phyloP scores from a whole-genome alignment of 2,888 invertebrate genomes.

The Lasioglossum figueresi region DNA sequence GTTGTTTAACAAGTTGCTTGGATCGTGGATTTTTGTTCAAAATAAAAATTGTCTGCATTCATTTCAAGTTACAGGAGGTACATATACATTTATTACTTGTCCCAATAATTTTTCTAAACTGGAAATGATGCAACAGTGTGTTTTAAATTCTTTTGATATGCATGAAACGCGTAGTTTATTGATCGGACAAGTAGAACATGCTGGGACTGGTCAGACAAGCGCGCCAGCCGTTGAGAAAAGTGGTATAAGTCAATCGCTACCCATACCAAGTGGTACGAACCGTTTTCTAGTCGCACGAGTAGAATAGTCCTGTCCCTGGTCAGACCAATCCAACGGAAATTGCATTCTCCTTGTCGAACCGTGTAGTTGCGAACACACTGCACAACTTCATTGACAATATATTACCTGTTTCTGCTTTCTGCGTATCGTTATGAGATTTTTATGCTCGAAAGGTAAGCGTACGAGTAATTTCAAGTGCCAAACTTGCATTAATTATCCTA shows the following conservation, averaged over 20 bases:
- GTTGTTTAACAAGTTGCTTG: no score
- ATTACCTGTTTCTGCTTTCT: not conserved
- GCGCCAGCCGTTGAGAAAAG: not conserved
- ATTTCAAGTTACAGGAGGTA: no score
- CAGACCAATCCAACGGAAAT: not conserved
- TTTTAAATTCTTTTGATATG: no score
- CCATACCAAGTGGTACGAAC: not conserved
- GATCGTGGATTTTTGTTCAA: not conserved
- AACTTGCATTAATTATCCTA: constrained; percentile 50
- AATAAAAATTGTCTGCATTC: no score
- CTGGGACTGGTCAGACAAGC: not conserved
- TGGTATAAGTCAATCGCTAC: not conserved
- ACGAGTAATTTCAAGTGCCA: not conserved
- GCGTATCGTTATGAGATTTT: not conserved
- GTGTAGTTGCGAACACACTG: not conserved
- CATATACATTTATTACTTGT: no score
- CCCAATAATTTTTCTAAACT: no score
- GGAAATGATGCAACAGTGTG: no score
- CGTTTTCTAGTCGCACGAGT: not conserved
- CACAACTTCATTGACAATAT: not conserved
- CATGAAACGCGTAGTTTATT: no score
- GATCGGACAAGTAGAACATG: not conserved
- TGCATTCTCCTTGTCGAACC: not conserved
- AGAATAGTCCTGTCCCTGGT: not conserved
- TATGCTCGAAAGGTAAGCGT: not conserved